These are phyloP conservation scores for Megaleporinus macrocephalus DNA, from an alignment of 2,113 vertebrate species.

Conservation along the genomic window DNA sequence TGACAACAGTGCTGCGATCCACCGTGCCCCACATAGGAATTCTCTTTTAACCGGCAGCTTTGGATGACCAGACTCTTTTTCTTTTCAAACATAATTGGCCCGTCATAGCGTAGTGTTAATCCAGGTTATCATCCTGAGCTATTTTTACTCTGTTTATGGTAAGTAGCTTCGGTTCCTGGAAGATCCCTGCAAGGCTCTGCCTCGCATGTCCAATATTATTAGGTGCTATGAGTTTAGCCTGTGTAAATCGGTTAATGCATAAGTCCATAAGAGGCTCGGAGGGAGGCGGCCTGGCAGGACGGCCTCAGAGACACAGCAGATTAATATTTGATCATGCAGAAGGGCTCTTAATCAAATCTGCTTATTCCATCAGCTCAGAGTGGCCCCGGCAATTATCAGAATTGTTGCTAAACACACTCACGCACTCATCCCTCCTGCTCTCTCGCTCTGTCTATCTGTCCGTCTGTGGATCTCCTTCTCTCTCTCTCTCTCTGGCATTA, in stretches of 20 bases:
- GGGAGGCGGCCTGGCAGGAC: constrained; percentile 82
- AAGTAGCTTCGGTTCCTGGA: constrained; percentile 87
- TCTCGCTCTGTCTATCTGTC: not conserved
- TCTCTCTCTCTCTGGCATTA: constrained; percentile 43
- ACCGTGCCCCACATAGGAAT: not conserved
- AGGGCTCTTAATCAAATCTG: constrained; percentile 96
- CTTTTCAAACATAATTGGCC: constrained; percentile 58
- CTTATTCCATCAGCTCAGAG: constrained; percentile 87
- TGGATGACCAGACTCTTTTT: constrained; percentile 64
- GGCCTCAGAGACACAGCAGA: constrained; percentile 89
- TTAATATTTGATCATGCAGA: constrained; percentile 98
- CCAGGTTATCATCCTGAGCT: constrained; percentile 66
- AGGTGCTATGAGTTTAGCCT: constrained; percentile 89
- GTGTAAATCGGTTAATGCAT: constrained; percentile 94
- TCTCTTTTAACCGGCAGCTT: not conserved
- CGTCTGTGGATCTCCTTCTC: not conserved
- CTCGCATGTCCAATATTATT: constrained; percentile 89
- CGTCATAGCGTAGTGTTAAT: constrained; percentile 66
- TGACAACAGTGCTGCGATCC: not conserved
- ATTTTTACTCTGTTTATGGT: constrained; percentile 86
- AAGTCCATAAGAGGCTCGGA: constrained; percentile 94
- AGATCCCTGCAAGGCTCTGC: constrained; percentile 82
- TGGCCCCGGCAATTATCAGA: constrained; percentile 97
- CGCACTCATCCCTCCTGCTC: constrained; percentile 75
- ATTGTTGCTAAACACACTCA: constrained; percentile 94